Base-by-base conservation (phyloP, 2,797 vertebrate genomes). In the Mormyrus proboscirostris region DNA sequence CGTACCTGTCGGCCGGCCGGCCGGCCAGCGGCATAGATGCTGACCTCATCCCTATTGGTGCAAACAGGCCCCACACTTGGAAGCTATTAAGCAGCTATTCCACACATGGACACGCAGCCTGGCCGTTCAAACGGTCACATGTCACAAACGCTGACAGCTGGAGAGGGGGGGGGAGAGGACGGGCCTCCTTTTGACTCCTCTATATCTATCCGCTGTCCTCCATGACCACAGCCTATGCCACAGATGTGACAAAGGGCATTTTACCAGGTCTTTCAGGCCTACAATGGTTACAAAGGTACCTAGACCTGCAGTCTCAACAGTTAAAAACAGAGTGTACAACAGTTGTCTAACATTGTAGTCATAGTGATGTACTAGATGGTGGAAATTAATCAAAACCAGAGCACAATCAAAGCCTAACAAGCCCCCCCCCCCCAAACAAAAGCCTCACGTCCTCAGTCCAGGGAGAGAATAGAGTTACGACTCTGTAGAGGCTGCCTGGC, bases 71-170 rank as follows among this genome's bases (percentile, higher is more conserved):
- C 50, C 82, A 88, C 79, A 53, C 89, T 47, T 84, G 41, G 44
- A 84, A 50, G 14, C 47, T n/a, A 84, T 84, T 84, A 49, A 49
- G 41, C 92, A 90, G 91, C 91, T 92, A 57, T 88, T 50, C 87
- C 33, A 69, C 65, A n/a, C 57, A 86, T 6, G 44, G 90, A 92
- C 90, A 90, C 73, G 88, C 90, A 92, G 29, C 62, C 87, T 88
- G 53, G 65, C 38, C 16, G 93, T 95, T 95, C 93, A 95, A 94
- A 95, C 93, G 90, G 92, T 92, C 91, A 89, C 73, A 90, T 94
- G 93, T 95, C 91, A 93, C 95, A 94, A 94, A 95, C 93, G 93
- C 92, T 84, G 92, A 93, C 90, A 94, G 87, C 62, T 89, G 94
- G 94, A 96, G 95, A 16, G 29, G 51, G 51, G 51, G 51, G 51